Conservation (phyloP, 2,888 invertebrate genomes). For the Thyatira batis region DNA sequence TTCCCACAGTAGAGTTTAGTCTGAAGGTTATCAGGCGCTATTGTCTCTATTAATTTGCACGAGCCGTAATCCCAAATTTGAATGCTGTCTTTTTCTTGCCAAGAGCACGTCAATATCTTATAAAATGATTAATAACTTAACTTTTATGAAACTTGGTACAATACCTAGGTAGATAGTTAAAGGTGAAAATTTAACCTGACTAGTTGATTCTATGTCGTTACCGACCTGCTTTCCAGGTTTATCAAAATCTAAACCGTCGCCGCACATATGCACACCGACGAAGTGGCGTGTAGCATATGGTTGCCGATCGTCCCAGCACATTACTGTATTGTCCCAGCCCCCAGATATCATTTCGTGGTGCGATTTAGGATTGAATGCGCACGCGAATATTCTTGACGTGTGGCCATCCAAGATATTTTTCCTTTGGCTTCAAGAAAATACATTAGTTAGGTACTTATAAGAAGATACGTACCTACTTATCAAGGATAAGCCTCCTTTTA, state of each 20-base stretch:
- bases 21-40: slow-evolving; percentile 78
- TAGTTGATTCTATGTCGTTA: slow-evolving; percentile 3
- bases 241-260: slow-evolving; percentile 86
- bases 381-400: slow-evolving; percentile 84
- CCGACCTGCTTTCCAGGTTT: slow-evolving; percentile 83
- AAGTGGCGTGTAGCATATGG: slow-evolving; percentile 83
- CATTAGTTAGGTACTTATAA: not conserved
- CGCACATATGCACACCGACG: slow-evolving; percentile 84
- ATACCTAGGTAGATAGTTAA: no score
- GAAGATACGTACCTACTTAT: not conserved
- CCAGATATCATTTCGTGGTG: slow-evolving; percentile 85
- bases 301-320: slow-evolving; percentile 86
- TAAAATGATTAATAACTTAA: slow-evolving; percentile 17
- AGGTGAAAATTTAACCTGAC: no score
- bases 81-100: slow-evolving; percentile 83
- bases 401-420: slow-evolving; percentile 82
- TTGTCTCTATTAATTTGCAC: slow-evolving; percentile 82
- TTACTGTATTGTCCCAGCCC: slow-evolving; percentile 85
- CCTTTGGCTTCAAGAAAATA: slow-evolving; percentile 60
- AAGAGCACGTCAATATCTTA: slow-evolving; percentile 85
- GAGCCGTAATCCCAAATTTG: slow-evolving; percentile 86
- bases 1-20: slow-evolving; percentile 84
- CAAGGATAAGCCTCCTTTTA: no score
- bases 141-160: no score
- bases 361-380: slow-evolving; percentile 85